These are phyloP conservation scores for Trogon melanurus DNA, from an alignment of 2,113 vertebrate genomes.

Conservation along the genomic window DNA sequence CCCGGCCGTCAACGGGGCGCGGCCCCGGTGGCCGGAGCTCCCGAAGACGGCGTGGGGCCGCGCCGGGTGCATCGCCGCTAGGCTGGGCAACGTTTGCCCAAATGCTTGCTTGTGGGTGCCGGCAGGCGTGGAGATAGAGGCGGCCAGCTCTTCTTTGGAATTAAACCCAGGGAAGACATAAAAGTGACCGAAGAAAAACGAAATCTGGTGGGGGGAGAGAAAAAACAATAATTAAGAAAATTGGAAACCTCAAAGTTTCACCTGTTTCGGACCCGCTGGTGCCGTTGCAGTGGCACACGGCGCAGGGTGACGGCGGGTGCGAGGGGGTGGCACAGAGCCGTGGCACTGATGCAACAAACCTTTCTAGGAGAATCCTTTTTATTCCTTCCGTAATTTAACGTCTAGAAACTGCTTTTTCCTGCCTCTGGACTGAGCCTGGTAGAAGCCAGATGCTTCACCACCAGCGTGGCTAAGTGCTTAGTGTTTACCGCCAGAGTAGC, in stretches of 20 bases:
- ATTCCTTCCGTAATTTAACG: background rate
- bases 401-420: background rate
- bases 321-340: fast-evolving
- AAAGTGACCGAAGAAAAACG: background rate
- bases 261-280: too few species aligned
- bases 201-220: too few species aligned
- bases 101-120: background rate
- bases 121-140: background rate
- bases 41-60: fast-evolving
- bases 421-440: fast-evolving
- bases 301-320: background rate
- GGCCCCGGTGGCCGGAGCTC: fast-evolving
- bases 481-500: background rate
- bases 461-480: too few species aligned
- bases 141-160: background rate
- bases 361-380: background rate
- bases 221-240: background rate
- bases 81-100: background rate
- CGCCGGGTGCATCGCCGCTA: fast-evolving
- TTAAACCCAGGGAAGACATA: background rate
- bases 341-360: background rate
- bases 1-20: background rate
- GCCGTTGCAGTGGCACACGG: too few species aligned
- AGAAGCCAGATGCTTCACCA: background rate
- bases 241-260: too few species aligned